Evolutionary conservation across 2,888 invertebrate species (phyloP).

Genomic region (Sarcophaga rosellei): DNA sequence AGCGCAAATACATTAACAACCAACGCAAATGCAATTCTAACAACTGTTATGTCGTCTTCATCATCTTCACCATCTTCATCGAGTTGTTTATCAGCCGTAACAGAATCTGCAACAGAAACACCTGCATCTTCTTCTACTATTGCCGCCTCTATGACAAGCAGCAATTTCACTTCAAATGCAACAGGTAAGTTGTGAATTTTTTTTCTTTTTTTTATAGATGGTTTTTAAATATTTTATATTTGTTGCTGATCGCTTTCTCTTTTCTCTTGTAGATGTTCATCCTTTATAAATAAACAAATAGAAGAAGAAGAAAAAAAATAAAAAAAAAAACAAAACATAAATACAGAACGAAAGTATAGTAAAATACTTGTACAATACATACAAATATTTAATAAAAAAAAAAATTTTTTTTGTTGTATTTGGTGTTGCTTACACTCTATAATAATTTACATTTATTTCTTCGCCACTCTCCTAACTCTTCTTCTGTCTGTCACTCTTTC

Average conservation of each 20-base stretch:
- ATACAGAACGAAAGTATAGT: not conserved
- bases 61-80: not conserved
- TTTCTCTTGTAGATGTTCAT: not conserved
- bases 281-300: constrained; percentile 8
- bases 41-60: constrained; percentile 8
- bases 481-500: not conserved
- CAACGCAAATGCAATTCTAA: constrained; percentile 22
- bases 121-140: not conserved
- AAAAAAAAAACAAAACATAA: not conserved
- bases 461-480: not conserved
- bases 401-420: not conserved
- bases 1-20: constrained; percentile 36
- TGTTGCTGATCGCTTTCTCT: not conserved
- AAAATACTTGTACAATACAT: not conserved
- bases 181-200: constrained; percentile 42
- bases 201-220: not conserved
- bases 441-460: not conserved
- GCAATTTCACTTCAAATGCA: constrained; percentile 34
- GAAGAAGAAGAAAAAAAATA: not conserved
- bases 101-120: not conserved
- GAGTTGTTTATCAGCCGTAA: not conserved
- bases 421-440: not conserved
- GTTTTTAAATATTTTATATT: not conserved
- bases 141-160: constrained; percentile 6
- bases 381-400: not conserved